A percentile compares a stretch with the other conserved stretches of the same genome.
Evolutionary conservation across 1,140 invertebrate species (phyloP).

Genomic region (Hormaphis cornu): DNA sequence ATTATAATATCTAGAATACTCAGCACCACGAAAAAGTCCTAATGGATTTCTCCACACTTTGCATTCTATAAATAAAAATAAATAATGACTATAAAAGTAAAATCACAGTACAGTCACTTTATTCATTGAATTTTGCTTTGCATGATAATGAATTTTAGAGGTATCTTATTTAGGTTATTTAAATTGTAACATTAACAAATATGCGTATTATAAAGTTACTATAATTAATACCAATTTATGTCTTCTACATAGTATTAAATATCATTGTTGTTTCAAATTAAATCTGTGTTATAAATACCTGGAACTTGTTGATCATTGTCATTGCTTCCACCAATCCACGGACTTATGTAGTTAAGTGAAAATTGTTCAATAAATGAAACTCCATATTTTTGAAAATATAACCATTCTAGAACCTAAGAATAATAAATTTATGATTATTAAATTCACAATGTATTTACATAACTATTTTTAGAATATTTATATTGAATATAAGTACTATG

Average conservation of each 20-base stretch:
- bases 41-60: conserved; percentile 97
- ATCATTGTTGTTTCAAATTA: no score
- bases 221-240: no score
- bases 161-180: no score
- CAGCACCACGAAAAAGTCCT: conserved; percentile 89
- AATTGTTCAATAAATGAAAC: conserved; percentile 97
- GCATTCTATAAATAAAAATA: conserved; percentile 59
- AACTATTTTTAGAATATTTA: no score
- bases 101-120: no score
- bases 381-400: conserved; percentile 98
- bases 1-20: conserved; percentile 89
- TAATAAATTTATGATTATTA: neutral
- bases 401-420: conserved; percentile 92
- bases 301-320: conserved; percentile 37
- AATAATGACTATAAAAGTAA: neutral
- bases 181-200: no score
- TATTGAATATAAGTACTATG: no score
- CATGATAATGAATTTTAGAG: no score
- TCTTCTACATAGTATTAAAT: no score
- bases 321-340: conserved; percentile 79
- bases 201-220: no score
- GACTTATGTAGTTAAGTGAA: conserved; percentile 86
- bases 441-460: neutral
- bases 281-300: conserved; percentile 23
- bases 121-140: no score